A percentile compares a stretch with the other conserved stretches of the same genome.
These are phyloP conservation scores for Luperina testacea DNA, from an alignment of 2,888 invertebrate genomes.

Conservation along the genomic window DNA sequence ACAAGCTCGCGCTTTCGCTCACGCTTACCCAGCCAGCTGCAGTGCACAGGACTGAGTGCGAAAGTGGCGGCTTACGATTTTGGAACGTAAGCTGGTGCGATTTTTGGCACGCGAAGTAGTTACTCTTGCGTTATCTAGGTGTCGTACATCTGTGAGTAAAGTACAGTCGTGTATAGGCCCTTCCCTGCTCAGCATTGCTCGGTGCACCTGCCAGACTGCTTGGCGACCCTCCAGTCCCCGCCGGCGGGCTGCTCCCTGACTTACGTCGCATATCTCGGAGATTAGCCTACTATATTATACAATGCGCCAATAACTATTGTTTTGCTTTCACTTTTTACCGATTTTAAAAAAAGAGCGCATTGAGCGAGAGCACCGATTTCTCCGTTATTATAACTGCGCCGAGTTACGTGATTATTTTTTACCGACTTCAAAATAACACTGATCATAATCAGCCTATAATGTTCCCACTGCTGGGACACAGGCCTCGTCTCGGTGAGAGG, in stretches of 20 bases:
- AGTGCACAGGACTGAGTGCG: too few relatives aligned
- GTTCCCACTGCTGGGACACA: neutral
- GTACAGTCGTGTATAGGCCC: neutral
- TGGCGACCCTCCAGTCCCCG: slow-evolving; percentile 38
- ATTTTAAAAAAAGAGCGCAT: too few relatives aligned
- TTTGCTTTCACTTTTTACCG: slow-evolving; percentile 5
- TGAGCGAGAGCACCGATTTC: too few relatives aligned
- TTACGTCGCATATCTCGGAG: slow-evolving; percentile 11
- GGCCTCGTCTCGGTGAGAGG: neutral
- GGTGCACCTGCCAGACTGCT: slow-evolving; percentile 35
- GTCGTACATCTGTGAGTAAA: neutral
- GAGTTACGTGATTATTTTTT: neutral
- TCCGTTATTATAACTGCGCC: too few relatives aligned
- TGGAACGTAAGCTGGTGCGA: too few relatives aligned
- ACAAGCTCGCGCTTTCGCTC: too few relatives aligned
- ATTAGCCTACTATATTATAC: neutral
- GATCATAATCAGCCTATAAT: neutral
- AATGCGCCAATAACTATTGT: slow-evolving; percentile 1
- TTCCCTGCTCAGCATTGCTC: neutral
- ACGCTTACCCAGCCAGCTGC: too few relatives aligned
- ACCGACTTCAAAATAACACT: neutral
- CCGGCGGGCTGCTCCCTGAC: neutral
- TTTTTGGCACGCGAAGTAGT: too few relatives aligned
- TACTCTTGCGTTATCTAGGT: too few relatives aligned
- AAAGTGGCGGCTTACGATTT: too few relatives aligned